A percentile compares a stretch with the other conserved stretches of the same genome.
Evolutionary conservation across 2,888 invertebrate species (phyloP).

Genomic region (Fragum sueziense): DNA sequence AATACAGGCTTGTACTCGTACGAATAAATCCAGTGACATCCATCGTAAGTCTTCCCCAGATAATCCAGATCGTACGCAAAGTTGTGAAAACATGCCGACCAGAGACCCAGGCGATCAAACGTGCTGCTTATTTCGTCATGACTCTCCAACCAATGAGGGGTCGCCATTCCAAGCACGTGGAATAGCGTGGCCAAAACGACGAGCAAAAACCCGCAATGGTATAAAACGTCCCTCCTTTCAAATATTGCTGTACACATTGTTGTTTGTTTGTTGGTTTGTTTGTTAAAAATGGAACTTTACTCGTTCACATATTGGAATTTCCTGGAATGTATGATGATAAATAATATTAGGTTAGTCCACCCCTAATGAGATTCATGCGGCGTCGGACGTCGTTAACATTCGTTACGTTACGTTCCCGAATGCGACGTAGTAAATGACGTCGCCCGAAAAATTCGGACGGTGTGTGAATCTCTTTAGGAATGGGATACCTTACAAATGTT

Average conservation of each 20-base stretch:
- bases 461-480: too few species aligned
- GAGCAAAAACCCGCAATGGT: constrained; percentile 38
- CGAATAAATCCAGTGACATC: constrained; percentile 99
- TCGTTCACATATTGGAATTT: too few species aligned
- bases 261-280: too few species aligned
- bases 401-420: too few species aligned
- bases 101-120: constrained; percentile 91
- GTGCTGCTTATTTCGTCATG: constrained; percentile 80
- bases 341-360: too few species aligned
- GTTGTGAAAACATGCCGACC: constrained; percentile 91
- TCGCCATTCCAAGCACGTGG: constrained; percentile 65
- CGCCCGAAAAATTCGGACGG: too few species aligned
- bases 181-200: constrained; percentile 41
- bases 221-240: constrained; percentile 8
- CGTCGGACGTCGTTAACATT: too few species aligned
- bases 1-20: constrained; percentile 98
- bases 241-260: neutral
- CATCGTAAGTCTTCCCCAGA: constrained; percentile 94
- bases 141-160: constrained; percentile 73
- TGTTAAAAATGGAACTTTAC: too few species aligned
- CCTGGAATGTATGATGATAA: too few species aligned
- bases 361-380: too few species aligned
- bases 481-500: too few species aligned
- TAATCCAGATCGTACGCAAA: constrained; percentile 94
- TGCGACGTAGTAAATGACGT: too few species aligned